Evolutionary conservation across 2,888 invertebrate genomes (phyloP), one percentile per base, ranked within the genome.

Genomic region (Rhamphomyia laevipes): DNA sequence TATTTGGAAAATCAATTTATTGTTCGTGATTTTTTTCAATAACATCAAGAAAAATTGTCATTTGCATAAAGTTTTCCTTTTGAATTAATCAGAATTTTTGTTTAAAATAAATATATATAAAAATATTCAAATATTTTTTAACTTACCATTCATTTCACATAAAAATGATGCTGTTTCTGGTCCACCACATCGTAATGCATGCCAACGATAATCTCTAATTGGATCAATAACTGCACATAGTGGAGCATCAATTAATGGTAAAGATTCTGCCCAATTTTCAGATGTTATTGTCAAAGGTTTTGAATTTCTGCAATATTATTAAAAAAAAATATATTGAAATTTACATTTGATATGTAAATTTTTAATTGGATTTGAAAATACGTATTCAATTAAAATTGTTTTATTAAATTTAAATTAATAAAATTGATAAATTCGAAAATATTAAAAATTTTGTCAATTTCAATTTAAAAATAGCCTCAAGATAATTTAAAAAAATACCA

Each of bases 121-220:
- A 4, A 6, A 21, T 21, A 21, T 21, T 21, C 21, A 21, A 4
- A 21, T 21, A 21, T 21, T 21, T 21, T 21, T 4, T 7, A 27
- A 55, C 63, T 66, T 72, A 86, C 86, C 85, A 60, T 84, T 82
- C 62, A 86, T 73, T 75, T 86, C 86, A 64, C 86, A 86, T 54
- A 86, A 80, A 65, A 86, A 86, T 9, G 86, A 81, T 1, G 85
- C 85, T 0, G 83, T 80, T 54, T 83, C 82, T 1, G 85, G 84
- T 21, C 85, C 86, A 11, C 84, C 84, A 60, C 86, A 86, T 12
- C 80, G 74, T 44, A 82, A 73, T 1, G 84, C 80, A 61, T 82
- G 82, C 86, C 86, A 86, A 54, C 84, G 78, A 69, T 83, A 86
- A 71, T 86, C 85, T 11, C 81, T 78, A 5, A 80, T 76, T 2